Evolutionary conservation across 2,888 invertebrate species (phyloP), one percentile per base, ranked within the genome.

Genomic region (Lordiphosa andalusiaca): DNA sequence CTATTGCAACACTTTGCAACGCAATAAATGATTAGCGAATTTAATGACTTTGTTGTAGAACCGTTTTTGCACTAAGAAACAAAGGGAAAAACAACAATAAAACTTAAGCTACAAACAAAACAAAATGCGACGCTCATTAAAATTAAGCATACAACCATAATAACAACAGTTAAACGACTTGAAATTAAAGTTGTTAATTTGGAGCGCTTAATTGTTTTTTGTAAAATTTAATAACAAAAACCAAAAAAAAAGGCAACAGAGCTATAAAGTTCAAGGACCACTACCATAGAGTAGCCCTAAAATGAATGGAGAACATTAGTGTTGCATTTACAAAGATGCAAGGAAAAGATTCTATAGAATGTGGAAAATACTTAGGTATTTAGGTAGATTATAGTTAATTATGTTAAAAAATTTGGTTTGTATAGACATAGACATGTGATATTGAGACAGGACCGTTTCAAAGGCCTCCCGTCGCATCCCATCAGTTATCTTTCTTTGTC

Each of bases 21-120:
- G 74, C 73, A 73, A 72, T 62, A 73, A 63, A 69, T 74, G 78
- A 81, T 80, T 80, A 80, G 78, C 75, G 49, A 72, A 78, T 71
- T 84, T 84, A 81, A 82, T 81, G 84, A 70, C 60, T 71, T 81
- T 78, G 77, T 76, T 83, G 77, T 83, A 78, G 77, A 78, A 80
- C 77, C 69, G 61, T 65, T 67, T 30, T 52, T 67, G 69, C 75
- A 71, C 53, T 58, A 67, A 61, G 57, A 71, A 71, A 38, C 49
- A 49, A 49, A 16, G 59, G 42, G 52, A 46, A 53, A 56, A 33
- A 55, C 4, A 41, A 41, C 16, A 44, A 48, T 7, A 25, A 25
- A 25, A 25, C 5, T 25, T 25, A 25, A 9, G 47, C 19, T 50
- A 47, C 38, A 65, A 50, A 47, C 30, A 42, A 63, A 61, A 61